Evolutionary conservation across 2,888 invertebrate genomes (phyloP).

Genomic region (Alcis repandata): DNA sequence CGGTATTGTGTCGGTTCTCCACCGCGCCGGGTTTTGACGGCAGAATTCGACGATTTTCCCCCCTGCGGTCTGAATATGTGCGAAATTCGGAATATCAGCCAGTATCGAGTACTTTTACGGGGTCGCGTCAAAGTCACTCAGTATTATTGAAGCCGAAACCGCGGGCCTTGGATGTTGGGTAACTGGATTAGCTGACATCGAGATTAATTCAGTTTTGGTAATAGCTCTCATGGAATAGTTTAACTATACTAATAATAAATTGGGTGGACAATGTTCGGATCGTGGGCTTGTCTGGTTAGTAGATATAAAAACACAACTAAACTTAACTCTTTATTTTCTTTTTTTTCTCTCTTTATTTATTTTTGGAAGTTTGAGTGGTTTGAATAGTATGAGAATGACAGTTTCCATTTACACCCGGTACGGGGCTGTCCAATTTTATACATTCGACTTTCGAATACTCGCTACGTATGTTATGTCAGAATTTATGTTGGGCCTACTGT

Average conservation of each 20-base stretch:
- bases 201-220: conserved; percentile 28
- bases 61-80: conserved; percentile 31
- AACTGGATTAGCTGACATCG: conserved; percentile 55
- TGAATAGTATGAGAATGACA: no score
- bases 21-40: conserved; percentile 30
- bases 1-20: not conserved
- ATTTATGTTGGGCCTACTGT: no score
- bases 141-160: conserved; percentile 62
- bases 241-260: not conserved
- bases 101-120: conserved; percentile 48
- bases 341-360: no score
- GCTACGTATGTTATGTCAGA: no score
- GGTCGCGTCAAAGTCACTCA: conserved; percentile 71
- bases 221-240: not conserved
- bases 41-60: conserved; percentile 24
- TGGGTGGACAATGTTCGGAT: not conserved
- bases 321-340: no score
- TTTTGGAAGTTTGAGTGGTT: no score
- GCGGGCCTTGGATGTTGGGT: conserved; percentile 37
- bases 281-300: no score
- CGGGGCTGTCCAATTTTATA: no score
- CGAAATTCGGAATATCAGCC: conserved; percentile 30
- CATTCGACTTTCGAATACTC: no score
- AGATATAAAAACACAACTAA: no score
- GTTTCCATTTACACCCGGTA: no score